phyloP scores from a whole-genome alignment of 2,888 invertebrate species.

The Megastigmus dorsalis region DNA sequence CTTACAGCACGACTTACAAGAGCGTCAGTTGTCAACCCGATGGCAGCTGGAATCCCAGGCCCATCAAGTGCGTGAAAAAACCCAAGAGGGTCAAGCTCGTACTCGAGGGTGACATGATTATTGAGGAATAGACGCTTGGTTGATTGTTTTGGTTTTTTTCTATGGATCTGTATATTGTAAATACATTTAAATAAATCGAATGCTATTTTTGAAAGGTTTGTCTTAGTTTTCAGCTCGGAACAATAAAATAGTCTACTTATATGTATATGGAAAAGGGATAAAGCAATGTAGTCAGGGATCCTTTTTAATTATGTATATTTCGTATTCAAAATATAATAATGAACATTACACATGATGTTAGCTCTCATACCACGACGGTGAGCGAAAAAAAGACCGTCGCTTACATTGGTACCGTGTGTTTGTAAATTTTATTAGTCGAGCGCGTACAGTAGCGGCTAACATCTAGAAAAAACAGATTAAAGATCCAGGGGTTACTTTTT shows the following conservation, averaged over 20 bases:
- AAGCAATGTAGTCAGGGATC: too few relatives aligned
- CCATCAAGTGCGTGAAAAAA: conserved; percentile 63
- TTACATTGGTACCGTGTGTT: conserved; percentile 68
- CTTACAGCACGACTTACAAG: conserved; percentile 18
- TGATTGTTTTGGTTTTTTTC: too few relatives aligned
- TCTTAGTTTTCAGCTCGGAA: too few relatives aligned
- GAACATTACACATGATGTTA: conserved; percentile 72
- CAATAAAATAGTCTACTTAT: too few relatives aligned
- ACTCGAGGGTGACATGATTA: conserved; percentile 39
- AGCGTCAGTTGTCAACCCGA: conserved; percentile 63
- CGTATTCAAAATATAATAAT: conserved; percentile 74
- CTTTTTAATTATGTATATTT: conserved; percentile 72
- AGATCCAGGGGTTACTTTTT: neutral
- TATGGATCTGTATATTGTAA: neutral
- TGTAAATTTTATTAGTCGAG: conserved; percentile 60
- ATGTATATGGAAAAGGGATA: too few relatives aligned
- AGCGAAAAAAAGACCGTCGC: conserved; percentile 63
- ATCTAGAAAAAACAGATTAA: conserved; percentile 67
- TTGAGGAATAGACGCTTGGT: conserved; percentile 17
- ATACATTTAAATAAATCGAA: neutral
- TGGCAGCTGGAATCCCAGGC: conserved; percentile 68
- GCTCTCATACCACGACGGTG: conserved; percentile 67
- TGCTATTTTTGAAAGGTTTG: too few relatives aligned
- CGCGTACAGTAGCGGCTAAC: conserved; percentile 59
- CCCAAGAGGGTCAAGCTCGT: conserved; percentile 42